Evolutionary conservation across 2,888 invertebrate species (phyloP), one percentile per base, ranked within the genome.

Genomic region (Tetramorium bicarinatum): DNA sequence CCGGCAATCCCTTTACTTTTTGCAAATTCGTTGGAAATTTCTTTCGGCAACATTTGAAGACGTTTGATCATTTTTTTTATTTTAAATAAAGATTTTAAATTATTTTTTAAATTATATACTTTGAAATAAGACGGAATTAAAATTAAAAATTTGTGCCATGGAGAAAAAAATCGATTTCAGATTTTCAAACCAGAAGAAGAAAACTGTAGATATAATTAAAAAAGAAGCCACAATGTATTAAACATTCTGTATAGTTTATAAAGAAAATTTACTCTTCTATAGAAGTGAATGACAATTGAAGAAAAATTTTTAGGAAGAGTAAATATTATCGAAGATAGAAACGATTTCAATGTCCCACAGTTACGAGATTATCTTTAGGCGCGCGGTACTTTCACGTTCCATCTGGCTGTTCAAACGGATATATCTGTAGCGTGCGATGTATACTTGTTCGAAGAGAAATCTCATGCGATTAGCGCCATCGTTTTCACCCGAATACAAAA

Each of bases 401-500:
- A 44, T 11, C 64, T 62, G n/a, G 62, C 64, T 64, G 64, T 59
- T 62, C 25, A 44, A 71, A 76, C 25, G 38, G 71, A 76, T 80
- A 76, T 79, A 56, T 62, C 47, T 69, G 69, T 74, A 56, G 66
- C 52, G 11, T 49, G 79, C 54, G 79, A 54, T 49, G 75, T 75
- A 87, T 21, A 49, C 72, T 76, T 74, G 71, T 49, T 66, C 56
- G 41, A 86, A 84, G 92, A 91, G 88, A 91, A 89, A 88, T 61
- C 84, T 61, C 44, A 74, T 44, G 64, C 62, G 64, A 85, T 76
- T 85, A 79, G 79, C 77, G 54, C 71, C 49, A 72, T 81, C 84
- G 89, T 92, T 92, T 92, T 92, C 93, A 90, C 92, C 88, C 82
- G 82, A 79, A 76, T 74, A 84, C 85, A 91, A 92, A 92, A 92